A percentile compares a stretch with the other conserved stretches of the same genome.
These are phyloP conservation scores for Entomyzon cyanotis DNA, from an alignment of 2,113 vertebrate genomes.

Conservation along the genomic window DNA sequence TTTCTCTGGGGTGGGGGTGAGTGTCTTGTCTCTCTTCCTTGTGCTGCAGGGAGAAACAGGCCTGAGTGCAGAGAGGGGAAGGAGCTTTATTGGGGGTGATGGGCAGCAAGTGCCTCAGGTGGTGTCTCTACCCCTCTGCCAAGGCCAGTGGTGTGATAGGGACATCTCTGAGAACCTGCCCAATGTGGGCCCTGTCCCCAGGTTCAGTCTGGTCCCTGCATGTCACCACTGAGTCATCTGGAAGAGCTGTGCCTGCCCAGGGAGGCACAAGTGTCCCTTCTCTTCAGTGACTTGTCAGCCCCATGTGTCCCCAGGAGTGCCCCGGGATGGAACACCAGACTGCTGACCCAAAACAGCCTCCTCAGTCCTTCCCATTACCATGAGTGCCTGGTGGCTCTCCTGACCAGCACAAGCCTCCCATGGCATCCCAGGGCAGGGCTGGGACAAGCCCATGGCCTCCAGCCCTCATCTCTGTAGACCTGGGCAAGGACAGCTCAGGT, in stretches of 20 bases:
- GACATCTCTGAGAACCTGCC: not conserved
- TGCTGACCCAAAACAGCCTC: not conserved
- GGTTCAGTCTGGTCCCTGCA: rapidly evolving
- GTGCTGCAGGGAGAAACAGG: not conserved
- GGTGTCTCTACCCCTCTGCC: not conserved
- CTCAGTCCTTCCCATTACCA: not conserved
- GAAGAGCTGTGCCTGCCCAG: not conserved
- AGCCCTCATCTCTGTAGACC: not conserved
- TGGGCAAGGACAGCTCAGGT: not conserved
- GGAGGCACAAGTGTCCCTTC: not conserved
- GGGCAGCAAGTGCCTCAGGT: not conserved
- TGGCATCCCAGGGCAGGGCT: rapidly evolving
- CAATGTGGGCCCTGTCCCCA: rapidly evolving
- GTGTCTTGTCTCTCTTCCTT: not conserved
- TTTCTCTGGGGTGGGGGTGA: not conserved
- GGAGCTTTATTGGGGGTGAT: not conserved
- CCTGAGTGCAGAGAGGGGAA: not conserved
- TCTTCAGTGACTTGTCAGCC: not conserved
- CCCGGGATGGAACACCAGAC: not conserved
- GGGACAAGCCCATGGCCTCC: not conserved
- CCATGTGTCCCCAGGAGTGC: rapidly evolving
- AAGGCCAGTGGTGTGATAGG: not conserved
- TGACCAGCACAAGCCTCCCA: not conserved
- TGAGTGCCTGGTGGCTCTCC: rapidly evolving
- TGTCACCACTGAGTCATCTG: not conserved